phyloP scores from a whole-genome alignment of 2,797 vertebrate genomes.

The Eutrigla gurnardus region DNA sequence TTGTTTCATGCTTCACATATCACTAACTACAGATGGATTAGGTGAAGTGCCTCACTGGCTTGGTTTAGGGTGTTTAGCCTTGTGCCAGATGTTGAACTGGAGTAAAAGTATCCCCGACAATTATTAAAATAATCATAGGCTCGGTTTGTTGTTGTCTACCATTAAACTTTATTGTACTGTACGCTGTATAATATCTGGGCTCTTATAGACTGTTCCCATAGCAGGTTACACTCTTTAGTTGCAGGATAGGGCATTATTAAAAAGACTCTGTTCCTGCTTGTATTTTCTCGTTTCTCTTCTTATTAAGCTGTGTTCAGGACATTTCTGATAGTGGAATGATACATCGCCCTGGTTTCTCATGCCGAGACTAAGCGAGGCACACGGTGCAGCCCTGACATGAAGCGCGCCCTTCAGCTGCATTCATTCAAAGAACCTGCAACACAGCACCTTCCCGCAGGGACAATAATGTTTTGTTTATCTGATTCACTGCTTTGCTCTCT shows the following conservation, averaged over 20 bases:
- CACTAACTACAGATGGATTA: slow-evolving; percentile 21
- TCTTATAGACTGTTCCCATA: neutral
- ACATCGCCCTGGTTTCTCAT: too few species aligned
- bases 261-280: too few species aligned
- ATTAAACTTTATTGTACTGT: neutral
- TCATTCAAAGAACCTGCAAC: too few species aligned
- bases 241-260: neutral
- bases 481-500: too few species aligned
- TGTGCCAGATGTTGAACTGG: slow-evolving; percentile 32
- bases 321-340: too few species aligned
- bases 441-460: too few species aligned
- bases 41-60: slow-evolving; percentile 22
- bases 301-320: too few species aligned
- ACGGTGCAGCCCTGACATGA: too few species aligned
- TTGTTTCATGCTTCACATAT: slow-evolving; percentile 47
- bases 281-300: too few species aligned
- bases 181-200: neutral
- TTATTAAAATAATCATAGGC: neutral
- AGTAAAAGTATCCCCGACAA: neutral
- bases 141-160: slow-evolving; percentile 2
- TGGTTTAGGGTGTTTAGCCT: slow-evolving; percentile 27
- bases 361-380: too few species aligned
- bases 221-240: neutral
- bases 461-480: too few species aligned
- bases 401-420: too few species aligned